Base-by-base conservation (phyloP, 2,113 vertebrate species). In the Axis porcinus region DNA sequence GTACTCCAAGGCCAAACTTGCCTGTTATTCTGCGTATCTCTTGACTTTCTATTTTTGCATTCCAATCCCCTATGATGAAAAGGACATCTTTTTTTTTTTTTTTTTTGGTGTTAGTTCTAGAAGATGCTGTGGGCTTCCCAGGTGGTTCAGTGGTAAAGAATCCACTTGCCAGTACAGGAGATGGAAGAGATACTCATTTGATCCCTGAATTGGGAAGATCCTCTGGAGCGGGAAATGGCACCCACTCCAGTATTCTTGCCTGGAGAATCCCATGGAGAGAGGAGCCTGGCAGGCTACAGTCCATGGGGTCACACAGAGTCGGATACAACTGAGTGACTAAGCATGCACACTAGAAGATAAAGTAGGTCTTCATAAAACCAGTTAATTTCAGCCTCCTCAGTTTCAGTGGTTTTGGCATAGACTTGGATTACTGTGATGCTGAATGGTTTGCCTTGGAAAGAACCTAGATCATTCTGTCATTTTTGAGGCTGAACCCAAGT, bases 11-110 rank as follows among this genome's bases (percentile, higher is more conserved):
- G 64, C 33, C n/a, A 36, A 70, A 70, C n/a, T 70, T 36, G 19
- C n/a, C n/a, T 36, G 17, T 36, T 70, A 23, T 70, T 70, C n/a
- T 0, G 1, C 0, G 0, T 70, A 40, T 70, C n/a, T 40, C n/a
- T 40, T 70, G 19, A 36, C n/a, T 70, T 70, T 70, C n/a, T 70
- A 21, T 36, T 70, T 70, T 16, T 36, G 64, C 33, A n/a, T 70
- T 70, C 17, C 64, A 36, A 21, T 70, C n/a, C n/a, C 17, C 17
- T 70, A 70, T 11, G 17, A 70, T 70, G 17, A 70, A 70, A 70
- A 36, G 64, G n/a, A 70, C n/a, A 70, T 36, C 7, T 33, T n/a
- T 19, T 14, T 60, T 30, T 25, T 57, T 28, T 60, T 60, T 62
- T 30, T 62, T 16, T 64, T n/a, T 17, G 33, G 33, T 67, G 64